Conservation (phyloP, 2,888 invertebrate genomes). For the Drosophila fulvimacula region DNA sequence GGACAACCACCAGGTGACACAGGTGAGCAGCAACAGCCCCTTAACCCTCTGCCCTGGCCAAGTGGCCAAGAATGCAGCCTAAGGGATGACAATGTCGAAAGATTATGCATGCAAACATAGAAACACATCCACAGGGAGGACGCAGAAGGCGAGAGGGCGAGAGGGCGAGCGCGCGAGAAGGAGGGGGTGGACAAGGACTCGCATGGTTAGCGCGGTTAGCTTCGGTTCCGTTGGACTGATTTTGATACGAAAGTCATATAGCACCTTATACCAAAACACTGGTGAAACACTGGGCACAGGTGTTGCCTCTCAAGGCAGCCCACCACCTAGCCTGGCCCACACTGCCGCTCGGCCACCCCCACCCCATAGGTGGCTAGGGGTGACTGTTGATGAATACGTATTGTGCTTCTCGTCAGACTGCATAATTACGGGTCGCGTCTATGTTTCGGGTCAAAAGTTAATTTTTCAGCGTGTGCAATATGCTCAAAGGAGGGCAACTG, state of each 20-base stretch:
- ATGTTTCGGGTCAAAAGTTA: slow-evolving; percentile 74
- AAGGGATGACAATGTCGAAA: slow-evolving; percentile 75
- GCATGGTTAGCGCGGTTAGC: slow-evolving; percentile 45
- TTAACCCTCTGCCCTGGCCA: slow-evolving; percentile 25
- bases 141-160: background rate
- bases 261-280: slow-evolving; percentile 67
- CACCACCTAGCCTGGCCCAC: slow-evolving; percentile 14
- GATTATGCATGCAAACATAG: slow-evolving; percentile 75
- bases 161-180: no score
- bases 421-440: slow-evolving; percentile 62
- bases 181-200: slow-evolving; percentile 13
- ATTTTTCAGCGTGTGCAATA: slow-evolving; percentile 72
- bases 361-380: slow-evolving; percentile 26
- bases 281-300: slow-evolving; percentile 64
- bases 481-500: slow-evolving; percentile 49
- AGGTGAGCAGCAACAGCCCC: slow-evolving; percentile 32
- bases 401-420: slow-evolving; percentile 24
- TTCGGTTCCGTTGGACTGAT: slow-evolving; percentile 80
- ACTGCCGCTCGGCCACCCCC: background rate
- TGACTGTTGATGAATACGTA: slow-evolving; percentile 56
- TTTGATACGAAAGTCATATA: slow-evolving; percentile 76
- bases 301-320: slow-evolving; percentile 76
- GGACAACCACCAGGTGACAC: slow-evolving; percentile 65
- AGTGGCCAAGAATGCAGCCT: slow-evolving; percentile 56
- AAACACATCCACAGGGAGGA: slow-evolving; percentile 41